These are phyloP conservation scores for Limnephilus auricula DNA, from an alignment of 2,888 invertebrate species.

Conservation along the genomic window DNA sequence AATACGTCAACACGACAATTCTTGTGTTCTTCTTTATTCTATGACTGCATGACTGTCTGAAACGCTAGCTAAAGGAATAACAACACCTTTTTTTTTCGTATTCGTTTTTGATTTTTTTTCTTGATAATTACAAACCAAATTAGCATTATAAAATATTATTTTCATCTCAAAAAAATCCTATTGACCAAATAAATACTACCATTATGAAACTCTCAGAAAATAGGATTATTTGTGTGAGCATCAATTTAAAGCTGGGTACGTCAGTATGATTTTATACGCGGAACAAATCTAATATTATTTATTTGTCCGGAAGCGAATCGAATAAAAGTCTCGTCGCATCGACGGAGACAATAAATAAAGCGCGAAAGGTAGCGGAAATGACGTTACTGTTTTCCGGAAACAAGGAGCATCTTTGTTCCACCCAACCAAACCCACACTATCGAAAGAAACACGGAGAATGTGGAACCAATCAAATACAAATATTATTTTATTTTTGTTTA, in stretches of 20 bases:
- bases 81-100: too few species aligned
- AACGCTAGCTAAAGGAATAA: too few species aligned
- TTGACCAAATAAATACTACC: neutral
- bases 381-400: conserved; percentile 28
- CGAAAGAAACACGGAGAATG: neutral
- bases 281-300: conserved; percentile 2
- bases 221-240: neutral
- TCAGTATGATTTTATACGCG: neutral
- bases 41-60: too few species aligned
- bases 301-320: neutral
- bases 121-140: neutral
- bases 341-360: conserved; percentile 20
- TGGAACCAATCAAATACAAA: neutral
- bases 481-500: neutral
- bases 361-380: conserved; percentile 22
- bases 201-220: neutral
- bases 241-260: neutral
- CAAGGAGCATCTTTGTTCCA: conserved; percentile 34
- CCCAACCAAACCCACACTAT: neutral
- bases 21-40: too few species aligned
- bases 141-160: neutral
- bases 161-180: neutral
- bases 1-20: too few species aligned
- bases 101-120: too few species aligned
- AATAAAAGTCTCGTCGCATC: neutral